Percentiles rank a stretch among this genome's conserved stretches.
Conservation (phyloP, 2,797 vertebrate genomes). For the Benthosema pterotum region DNA sequence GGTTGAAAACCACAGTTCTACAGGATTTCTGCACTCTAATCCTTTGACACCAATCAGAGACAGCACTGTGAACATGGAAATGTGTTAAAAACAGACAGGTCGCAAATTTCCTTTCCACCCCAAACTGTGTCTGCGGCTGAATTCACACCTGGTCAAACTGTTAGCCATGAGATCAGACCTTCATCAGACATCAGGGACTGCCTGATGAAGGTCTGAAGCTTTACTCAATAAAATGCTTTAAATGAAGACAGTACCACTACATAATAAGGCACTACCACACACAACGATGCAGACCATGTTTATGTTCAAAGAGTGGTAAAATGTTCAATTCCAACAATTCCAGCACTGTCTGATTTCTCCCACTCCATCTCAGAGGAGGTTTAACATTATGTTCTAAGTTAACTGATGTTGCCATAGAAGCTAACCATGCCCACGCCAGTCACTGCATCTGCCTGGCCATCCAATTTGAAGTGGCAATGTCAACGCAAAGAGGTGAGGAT, state of each 20-base stretch:
- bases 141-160: conserved; percentile 1
- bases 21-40: too few species aligned
- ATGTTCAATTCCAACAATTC: too few species aligned
- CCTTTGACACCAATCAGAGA: conserved; percentile 25
- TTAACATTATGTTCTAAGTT: background rate
- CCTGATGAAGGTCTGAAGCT: too few species aligned
- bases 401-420: background rate
- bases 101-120: conserved; percentile 42
- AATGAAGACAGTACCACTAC: too few species aligned
- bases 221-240: too few species aligned
- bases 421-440: background rate
- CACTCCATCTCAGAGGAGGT: too few species aligned
- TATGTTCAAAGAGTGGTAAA: conserved; percentile 4
- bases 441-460: background rate
- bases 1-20: too few species aligned
- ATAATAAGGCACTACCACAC: background rate
- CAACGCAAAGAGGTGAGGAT: conserved; percentile 22
- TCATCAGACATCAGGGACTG: too few species aligned
- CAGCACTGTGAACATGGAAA: conserved; percentile 24
- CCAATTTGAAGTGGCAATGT: conserved; percentile 27
- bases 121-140: conserved; percentile 43
- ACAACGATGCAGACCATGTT: background rate
- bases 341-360: too few species aligned
- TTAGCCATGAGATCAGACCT: too few species aligned
- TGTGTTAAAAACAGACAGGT: conserved; percentile 15